These are phyloP conservation scores for Luehdorfia chinensis DNA, from an alignment of 1,140 invertebrate species.

Conservation along the genomic window DNA sequence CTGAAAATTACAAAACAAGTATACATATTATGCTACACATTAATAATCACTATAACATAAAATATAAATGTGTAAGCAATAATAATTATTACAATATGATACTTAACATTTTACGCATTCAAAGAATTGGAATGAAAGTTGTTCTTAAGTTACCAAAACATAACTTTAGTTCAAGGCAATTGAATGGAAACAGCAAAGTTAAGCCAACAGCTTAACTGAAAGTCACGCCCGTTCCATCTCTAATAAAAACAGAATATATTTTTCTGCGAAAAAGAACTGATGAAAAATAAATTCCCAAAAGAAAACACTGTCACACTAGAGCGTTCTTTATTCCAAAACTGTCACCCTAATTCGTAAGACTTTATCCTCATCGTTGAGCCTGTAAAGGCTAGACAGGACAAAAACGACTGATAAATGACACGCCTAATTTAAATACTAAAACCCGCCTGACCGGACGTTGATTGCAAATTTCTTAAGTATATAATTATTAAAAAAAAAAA, in stretches of 20 bases:
- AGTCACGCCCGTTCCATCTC: constrained; percentile 13
- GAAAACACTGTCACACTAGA: constrained; percentile 21
- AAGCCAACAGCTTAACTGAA: constrained; percentile 11
- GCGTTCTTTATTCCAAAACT: background rate
- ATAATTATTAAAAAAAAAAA: constrained; percentile 11
- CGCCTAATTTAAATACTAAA: constrained; percentile 25
- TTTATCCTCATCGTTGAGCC: constrained; percentile 22
- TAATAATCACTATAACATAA: too few relatives aligned
- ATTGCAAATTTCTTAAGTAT: too few relatives aligned
- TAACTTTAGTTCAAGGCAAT: constrained; percentile 15
- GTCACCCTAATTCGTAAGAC: constrained; percentile 23
- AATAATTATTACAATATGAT: too few relatives aligned
- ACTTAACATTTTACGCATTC: too few relatives aligned
- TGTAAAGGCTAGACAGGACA: constrained; percentile 20
- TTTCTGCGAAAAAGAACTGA: constrained; percentile 10
- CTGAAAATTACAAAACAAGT: too few relatives aligned
- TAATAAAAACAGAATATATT: constrained; percentile 16
- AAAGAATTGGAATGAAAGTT: too few relatives aligned
- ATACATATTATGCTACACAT: too few relatives aligned
- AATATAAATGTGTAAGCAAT: too few relatives aligned
- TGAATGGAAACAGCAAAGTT: constrained; percentile 14
- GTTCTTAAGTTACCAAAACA: too few relatives aligned
- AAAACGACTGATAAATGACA: constrained; percentile 42
- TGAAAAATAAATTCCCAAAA: constrained; percentile 22
- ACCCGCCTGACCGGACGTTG: constrained; percentile 16